Evolutionary conservation across 37 sponge, comb jelly and placozoan genomes (phyloP).

Genomic region (Bolinopsis microptera): DNA sequence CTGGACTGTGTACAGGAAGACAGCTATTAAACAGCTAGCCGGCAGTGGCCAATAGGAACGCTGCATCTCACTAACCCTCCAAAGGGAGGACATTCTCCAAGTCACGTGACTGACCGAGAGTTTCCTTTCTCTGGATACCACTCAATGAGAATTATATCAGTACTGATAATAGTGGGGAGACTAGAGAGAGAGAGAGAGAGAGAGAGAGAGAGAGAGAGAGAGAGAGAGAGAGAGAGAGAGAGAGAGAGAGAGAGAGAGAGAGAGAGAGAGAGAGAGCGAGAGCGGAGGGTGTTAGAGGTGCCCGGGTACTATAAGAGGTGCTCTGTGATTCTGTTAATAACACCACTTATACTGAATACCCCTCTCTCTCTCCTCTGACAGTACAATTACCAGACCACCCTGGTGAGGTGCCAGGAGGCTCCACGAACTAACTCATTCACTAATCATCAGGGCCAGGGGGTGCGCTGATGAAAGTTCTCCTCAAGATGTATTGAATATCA

Average conservation of each 20-base stretch:
- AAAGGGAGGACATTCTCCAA: not conserved
- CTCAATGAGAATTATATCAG: not conserved
- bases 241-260: too few species aligned
- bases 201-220: too few species aligned
- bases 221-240: too few species aligned
- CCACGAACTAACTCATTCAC: not conserved
- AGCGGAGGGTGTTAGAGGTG: too few species aligned
- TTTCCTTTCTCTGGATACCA: not conserved
- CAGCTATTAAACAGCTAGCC: not conserved
- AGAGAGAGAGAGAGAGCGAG: too few species aligned
- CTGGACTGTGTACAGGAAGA: not conserved
- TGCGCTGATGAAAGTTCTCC: not conserved
- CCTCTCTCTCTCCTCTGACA: not conserved
- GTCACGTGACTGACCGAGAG: not conserved
- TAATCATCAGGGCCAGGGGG: not conserved
- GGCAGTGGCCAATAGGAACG: not conserved
- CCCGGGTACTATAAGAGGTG: too few species aligned
- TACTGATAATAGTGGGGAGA: not conserved
- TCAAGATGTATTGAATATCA: too few species aligned
- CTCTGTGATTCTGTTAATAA: not conserved
- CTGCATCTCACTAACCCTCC: not conserved
- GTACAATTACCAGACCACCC: too few species aligned
- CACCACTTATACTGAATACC: not conserved
- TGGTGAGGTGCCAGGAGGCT: not conserved
- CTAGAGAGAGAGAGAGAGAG: too few species aligned